Conservation (phyloP, 2,888 invertebrate genomes). For the Agrypnus murinus region DNA sequence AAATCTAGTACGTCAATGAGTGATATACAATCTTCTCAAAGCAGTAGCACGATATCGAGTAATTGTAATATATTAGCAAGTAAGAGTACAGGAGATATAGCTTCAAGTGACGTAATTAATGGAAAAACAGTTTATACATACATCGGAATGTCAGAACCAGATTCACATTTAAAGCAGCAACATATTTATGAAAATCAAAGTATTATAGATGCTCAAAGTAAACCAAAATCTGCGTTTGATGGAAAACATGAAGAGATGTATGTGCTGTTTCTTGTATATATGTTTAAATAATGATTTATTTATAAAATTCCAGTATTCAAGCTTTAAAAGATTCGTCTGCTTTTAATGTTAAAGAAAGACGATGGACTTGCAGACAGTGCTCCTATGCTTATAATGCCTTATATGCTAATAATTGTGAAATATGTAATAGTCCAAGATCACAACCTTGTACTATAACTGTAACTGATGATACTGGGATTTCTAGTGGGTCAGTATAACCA, state of each 20-base stretch:
- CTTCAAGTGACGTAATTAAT: slow-evolving; percentile 50
- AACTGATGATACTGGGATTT: slow-evolving; percentile 71
- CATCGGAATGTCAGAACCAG: slow-evolving; percentile 69
- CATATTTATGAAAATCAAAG: slow-evolving; percentile 69
- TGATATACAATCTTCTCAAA: slow-evolving; percentile 67
- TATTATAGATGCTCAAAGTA: slow-evolving; percentile 64
- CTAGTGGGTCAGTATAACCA: slow-evolving; percentile 54
- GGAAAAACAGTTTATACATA: slow-evolving; percentile 67
- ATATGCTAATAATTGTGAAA: slow-evolving; percentile 87
- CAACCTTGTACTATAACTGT: slow-evolving; percentile 83
- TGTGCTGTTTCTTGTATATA: slow-evolving; percentile 32
- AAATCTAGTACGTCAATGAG: slow-evolving; percentile 70
- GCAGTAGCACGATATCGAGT: slow-evolving; percentile 53
- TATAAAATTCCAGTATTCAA: slow-evolving; percentile 61
- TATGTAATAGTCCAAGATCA: slow-evolving; percentile 82
- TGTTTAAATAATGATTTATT: background rate
- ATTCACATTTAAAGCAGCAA: slow-evolving; percentile 49
- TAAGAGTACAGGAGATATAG: slow-evolving; percentile 66
- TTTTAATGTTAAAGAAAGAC: slow-evolving; percentile 72
- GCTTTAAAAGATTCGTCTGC: slow-evolving; percentile 63
- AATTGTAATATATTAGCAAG: slow-evolving; percentile 62
- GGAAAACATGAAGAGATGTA: slow-evolving; percentile 66
- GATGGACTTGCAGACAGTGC: slow-evolving; percentile 93
- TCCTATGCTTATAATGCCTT: slow-evolving; percentile 91
- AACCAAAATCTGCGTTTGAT: slow-evolving; percentile 62